Conservation (phyloP, 1,140 invertebrate genomes). For the Neomicropteryx cornuta region DNA sequence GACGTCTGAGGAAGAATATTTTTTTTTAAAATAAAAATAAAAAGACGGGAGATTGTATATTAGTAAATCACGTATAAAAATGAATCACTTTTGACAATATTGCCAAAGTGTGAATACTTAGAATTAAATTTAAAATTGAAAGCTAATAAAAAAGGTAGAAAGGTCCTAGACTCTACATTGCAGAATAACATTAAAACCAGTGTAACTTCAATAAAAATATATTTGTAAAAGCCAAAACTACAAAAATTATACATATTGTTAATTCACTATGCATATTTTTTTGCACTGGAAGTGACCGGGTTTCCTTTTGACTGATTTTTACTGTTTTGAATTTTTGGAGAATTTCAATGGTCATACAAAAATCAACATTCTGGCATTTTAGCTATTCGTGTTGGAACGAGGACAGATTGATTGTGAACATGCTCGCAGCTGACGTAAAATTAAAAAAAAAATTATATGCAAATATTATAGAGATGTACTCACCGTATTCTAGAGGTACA, state of each 20-base stretch:
- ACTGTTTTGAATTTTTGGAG: too few relatives aligned
- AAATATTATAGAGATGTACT: too few relatives aligned
- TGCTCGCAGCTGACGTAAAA: too few relatives aligned
- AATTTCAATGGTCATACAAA: too few relatives aligned
- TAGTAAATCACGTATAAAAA: neutral
- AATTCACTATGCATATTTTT: too few relatives aligned
- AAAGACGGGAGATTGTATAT: neutral
- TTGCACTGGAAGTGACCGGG: too few relatives aligned
- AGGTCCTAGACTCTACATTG: neutral
- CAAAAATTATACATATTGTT: too few relatives aligned
- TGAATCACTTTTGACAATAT: neutral
- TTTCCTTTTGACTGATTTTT: too few relatives aligned
- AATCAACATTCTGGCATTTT: neutral
- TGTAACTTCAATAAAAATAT: too few relatives aligned
- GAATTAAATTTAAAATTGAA: constrained; percentile 4
- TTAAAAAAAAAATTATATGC: constrained; percentile 1
- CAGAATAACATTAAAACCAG: constrained; percentile 1
- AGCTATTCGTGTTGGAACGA: constrained; percentile 1
- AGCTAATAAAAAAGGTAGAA: constrained; percentile 4
- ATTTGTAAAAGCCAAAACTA: too few relatives aligned
- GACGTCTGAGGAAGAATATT: constrained; percentile 27
- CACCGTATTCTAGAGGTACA: too few relatives aligned
- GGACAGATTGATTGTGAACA: neutral
- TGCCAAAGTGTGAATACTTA: constrained; percentile 4
- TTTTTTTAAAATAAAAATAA: constrained; percentile 6